phyloP scores from a whole-genome alignment of 2,888 invertebrate species.

The Urechis unicinctus region DNA sequence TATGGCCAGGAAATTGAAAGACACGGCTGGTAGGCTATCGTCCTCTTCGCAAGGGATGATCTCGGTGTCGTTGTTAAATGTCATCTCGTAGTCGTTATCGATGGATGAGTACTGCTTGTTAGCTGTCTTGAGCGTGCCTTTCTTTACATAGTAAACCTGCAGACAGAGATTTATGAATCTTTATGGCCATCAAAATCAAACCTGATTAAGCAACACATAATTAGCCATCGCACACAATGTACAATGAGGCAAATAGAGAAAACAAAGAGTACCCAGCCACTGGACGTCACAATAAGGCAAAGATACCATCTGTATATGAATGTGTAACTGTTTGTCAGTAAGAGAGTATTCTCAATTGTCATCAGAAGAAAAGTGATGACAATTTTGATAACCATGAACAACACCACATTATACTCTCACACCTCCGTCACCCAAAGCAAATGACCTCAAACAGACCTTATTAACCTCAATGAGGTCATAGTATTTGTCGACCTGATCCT shows the following conservation, averaged over 20 bases:
- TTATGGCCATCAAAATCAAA: not conserved
- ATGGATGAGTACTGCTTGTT: conserved; percentile 80
- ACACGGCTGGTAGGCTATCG: conserved; percentile 64
- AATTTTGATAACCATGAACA: no score
- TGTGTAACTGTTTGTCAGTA: no score
- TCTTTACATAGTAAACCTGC: conserved; percentile 79
- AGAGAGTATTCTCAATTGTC: no score
- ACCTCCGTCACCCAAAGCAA: no score
- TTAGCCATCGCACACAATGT: not conserved
- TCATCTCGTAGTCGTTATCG: conserved; percentile 95
- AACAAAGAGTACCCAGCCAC: no score
- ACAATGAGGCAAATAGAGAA: no score
- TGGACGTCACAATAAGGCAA: no score
- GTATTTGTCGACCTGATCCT: conserved; percentile 78
- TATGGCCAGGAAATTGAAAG: conserved; percentile 73
- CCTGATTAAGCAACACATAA: not conserved
- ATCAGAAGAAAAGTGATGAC: no score
- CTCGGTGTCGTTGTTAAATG: conserved; percentile 68
- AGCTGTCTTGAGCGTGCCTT: conserved; percentile 80
- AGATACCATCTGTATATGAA: no score
- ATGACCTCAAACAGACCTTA: no score
- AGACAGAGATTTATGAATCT: conserved; percentile 18
- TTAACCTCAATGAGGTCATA: conserved; percentile 78
- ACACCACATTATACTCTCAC: no score
- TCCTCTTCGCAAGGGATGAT: conserved; percentile 54